Conservation (phyloP, 2,888 invertebrate species). For the Apeira syringaria region DNA sequence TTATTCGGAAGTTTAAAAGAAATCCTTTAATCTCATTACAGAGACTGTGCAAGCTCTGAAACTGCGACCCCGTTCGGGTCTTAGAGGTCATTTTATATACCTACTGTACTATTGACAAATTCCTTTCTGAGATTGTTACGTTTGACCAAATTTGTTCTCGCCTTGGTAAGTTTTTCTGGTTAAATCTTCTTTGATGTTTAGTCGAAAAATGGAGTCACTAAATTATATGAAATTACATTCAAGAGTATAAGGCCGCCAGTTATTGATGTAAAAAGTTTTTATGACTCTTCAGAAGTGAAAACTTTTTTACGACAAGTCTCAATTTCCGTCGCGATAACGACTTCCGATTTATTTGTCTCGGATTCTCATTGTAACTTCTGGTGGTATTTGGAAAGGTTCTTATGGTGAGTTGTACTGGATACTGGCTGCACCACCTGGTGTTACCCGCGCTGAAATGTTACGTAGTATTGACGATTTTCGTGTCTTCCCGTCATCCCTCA, state of each 20-base stretch:
- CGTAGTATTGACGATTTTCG: no score
- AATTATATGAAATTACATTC: conserved; percentile 39
- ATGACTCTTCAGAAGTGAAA: conserved; percentile 31
- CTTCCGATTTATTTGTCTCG: conserved; percentile 38
- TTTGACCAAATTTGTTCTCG: conserved; percentile 42
- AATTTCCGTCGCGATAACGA: conserved; percentile 37
- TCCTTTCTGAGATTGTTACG: conserved; percentile 33
- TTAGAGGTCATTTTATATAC: conserved; percentile 40
- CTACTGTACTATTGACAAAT: conserved; percentile 41
- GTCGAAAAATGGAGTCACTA: conserved; percentile 37
- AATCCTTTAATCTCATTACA: conserved; percentile 54
- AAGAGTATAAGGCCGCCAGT: conserved; percentile 31
- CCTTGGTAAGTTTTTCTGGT: conserved; percentile 40
- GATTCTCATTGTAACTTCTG: conserved; percentile 32
- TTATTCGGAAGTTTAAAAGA: conserved; percentile 57
- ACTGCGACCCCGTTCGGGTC: conserved; percentile 38
- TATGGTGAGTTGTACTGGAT: conserved; percentile 11
- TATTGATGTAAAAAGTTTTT: conserved; percentile 41
- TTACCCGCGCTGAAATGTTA: no score
- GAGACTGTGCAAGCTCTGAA: conserved; percentile 44
- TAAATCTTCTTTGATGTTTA: conserved; percentile 31
- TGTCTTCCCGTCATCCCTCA: no score
- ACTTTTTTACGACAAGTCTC: conserved; percentile 41
- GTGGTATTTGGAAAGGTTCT: conserved; percentile 25
- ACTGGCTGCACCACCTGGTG: no score